Base-by-base conservation (phyloP, 30 jellyfish, hydroid and myxozoan genomes). In the Chrysaora quinquecirrha region DNA sequence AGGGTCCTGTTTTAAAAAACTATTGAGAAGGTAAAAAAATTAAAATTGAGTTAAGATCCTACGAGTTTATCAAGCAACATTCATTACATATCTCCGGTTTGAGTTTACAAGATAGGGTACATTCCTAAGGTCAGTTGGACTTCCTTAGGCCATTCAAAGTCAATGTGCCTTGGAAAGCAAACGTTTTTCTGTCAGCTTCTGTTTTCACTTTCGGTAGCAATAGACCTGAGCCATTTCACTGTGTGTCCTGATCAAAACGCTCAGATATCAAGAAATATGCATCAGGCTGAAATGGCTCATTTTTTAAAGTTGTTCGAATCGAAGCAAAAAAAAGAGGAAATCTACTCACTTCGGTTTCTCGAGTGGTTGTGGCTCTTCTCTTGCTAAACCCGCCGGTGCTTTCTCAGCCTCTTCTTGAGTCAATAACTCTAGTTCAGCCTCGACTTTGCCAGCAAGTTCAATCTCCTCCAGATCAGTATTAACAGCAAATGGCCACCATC, bases 301-400 rank as follows among this genome's bases (percentile, higher is more conserved):
- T 16, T 16, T 43, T 9, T 16, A 43, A 16, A 6, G 16, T 16
- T 43, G 58, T 6, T 43, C 9, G 16, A 6, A 43, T 43, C 58
- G 16, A 6, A 9, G 16, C 16, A 16, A 43, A 43, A 6, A 77
- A n/a, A n/a, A n/a, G n/a, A n/a, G n/a, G n/a, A n/a, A n/a, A n/a
- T n/a, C n/a, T n/a, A 31, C 95, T 56, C 60, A 94, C 99, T 94
- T 87, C 54, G 99, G 99, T 73, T 83, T 87, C 46, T 83, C 97
- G 50, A 94, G 95, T 18, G 99, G 99, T 46, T 87, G 96, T 27
- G 99, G 99, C 56, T 94, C 99, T 34, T 94, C 97, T 70, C 99
- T 60, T 18, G 89, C 99, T 23, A 87, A 46, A 4, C 99, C 99
- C 34, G 96, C 97, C 10, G 99, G 99, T 1, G 93, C 96, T 64